Evolutionary conservation across 2,113 vertebrate genomes (phyloP).

Genomic region (Oreochromis spilurus): DNA sequence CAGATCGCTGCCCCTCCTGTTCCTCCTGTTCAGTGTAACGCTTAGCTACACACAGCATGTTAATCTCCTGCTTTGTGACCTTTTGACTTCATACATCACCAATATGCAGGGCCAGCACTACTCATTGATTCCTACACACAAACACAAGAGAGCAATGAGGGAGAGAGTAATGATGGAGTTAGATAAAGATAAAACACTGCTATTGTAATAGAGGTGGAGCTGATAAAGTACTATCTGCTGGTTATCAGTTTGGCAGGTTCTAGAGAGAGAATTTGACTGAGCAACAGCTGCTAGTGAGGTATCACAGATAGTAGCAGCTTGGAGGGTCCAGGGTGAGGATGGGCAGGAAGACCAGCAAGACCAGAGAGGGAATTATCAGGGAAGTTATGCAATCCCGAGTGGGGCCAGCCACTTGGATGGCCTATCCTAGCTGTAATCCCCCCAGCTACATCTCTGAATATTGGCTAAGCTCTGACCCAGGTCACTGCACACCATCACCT

Average conservation of each 20-base stretch:
- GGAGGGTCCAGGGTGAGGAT: neutral
- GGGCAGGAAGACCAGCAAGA: neutral
- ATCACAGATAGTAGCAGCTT: neutral
- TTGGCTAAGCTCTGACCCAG: slow-evolving; percentile 58
- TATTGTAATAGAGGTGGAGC: slow-evolving; percentile 16
- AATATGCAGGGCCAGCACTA: slow-evolving; percentile 41
- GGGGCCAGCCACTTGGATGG: slow-evolving; percentile 3
- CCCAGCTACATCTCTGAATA: slow-evolving; percentile 42
- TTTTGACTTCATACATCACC: slow-evolving; percentile 63
- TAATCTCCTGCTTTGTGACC: slow-evolving; percentile 56
- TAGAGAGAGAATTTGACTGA: neutral
- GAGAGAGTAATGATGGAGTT: neutral
- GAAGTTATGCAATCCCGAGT: slow-evolving; percentile 44
- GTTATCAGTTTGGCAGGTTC: neutral
- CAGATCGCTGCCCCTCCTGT: neutral
- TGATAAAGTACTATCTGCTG: neutral
- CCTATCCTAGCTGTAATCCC: slow-evolving; percentile 60
- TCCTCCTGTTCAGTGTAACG: neutral
- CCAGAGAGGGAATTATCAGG: slow-evolving; percentile 23
- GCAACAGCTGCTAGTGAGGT: neutral
- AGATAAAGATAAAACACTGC: slow-evolving; percentile 9
- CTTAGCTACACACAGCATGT: slow-evolving; percentile 27
- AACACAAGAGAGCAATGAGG: neutral
- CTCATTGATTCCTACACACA: slow-evolving; percentile 31
- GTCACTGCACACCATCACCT: slow-evolving; percentile 48